Conservation (phyloP, 2,797 vertebrate genomes). For the Bufotes viridis region DNA sequence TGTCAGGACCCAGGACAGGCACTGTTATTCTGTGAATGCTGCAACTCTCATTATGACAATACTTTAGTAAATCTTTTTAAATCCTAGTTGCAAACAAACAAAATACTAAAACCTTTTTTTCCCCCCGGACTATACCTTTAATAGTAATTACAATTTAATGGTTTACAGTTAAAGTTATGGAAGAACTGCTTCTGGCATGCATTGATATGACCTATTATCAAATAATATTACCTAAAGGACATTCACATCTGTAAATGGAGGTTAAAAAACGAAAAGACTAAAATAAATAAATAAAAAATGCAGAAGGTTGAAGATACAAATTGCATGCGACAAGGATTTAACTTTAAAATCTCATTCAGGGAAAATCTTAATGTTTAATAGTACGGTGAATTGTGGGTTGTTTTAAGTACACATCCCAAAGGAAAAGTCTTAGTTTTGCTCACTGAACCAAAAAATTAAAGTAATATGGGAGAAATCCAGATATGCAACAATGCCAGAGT, state of each 20-base stretch:
- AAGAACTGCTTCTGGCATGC: background rate
- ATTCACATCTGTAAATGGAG: background rate
- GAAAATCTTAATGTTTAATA: conserved; percentile 70
- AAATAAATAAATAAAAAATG: background rate
- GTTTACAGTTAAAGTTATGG: background rate
- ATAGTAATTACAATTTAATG: background rate
- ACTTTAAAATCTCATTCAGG: conserved; percentile 62
- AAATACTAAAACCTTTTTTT: no score
- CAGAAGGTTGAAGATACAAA: background rate
- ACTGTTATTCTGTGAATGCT: no score
- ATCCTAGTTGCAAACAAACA: no score
- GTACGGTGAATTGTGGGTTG: conserved; percentile 67
- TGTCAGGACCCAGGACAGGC: no score
- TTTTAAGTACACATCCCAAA: conserved; percentile 73
- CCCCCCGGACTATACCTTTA: no score
- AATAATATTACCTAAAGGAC: background rate
- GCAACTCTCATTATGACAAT: no score
- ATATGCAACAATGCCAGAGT: conserved; percentile 71
- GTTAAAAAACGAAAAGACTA: background rate
- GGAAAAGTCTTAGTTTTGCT: conserved; percentile 74
- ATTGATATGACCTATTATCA: background rate
- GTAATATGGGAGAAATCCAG: conserved; percentile 74
- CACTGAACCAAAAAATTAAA: conserved; percentile 80
- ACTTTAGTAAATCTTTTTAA: no score
- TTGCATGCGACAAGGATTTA: conserved; percentile 22